A percentile compares a stretch with the other conserved stretches of the same genome.
Evolutionary conservation across 2,113 vertebrate species (phyloP).

Genomic region (Rutilus rutilus): DNA sequence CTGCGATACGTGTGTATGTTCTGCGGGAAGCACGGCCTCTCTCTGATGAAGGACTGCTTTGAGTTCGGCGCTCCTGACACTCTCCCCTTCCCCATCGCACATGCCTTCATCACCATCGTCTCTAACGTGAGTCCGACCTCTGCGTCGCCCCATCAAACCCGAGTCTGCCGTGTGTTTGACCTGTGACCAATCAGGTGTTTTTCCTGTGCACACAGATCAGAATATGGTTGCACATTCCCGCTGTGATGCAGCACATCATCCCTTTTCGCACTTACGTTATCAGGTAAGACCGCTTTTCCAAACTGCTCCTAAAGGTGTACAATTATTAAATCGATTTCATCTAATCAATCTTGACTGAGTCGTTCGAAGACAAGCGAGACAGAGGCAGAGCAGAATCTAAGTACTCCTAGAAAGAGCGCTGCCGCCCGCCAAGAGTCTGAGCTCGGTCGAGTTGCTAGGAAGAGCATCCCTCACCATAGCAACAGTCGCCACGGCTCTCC

Average conservation of each 20-base stretch:
- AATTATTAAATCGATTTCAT: background rate
- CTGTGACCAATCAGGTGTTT: background rate
- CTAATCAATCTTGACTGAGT: background rate
- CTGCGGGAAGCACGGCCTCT: slow-evolving; percentile 97
- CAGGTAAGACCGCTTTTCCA: slow-evolving; percentile 76
- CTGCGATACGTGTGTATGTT: slow-evolving; percentile 98
- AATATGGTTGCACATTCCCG: slow-evolving; percentile 99
- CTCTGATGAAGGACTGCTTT: slow-evolving; percentile 99
- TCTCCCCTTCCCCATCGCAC: slow-evolving; percentile 95
- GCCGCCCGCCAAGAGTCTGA: background rate
- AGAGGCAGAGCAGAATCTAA: background rate
- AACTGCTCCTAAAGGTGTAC: background rate
- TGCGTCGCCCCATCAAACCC: background rate
- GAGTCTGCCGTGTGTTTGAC: background rate
- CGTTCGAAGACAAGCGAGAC: background rate
- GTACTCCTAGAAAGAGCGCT: background rate
- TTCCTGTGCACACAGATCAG: slow-evolving; percentile 82
- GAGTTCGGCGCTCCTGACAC: slow-evolving; percentile 92
- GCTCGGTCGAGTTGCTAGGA: slow-evolving; percentile 70
- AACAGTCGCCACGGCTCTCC: slow-evolving; percentile 69
- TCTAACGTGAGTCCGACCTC: slow-evolving; percentile 88
- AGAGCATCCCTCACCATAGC: slow-evolving; percentile 73
- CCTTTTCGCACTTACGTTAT: slow-evolving; percentile 98
- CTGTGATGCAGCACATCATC: slow-evolving; percentile 99
- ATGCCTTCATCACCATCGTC: slow-evolving; percentile 98